A percentile compares a stretch with the other conserved stretches of the same genome.
These are phyloP conservation scores for Bombus impatiens DNA, from an alignment of 1,140 invertebrate genomes.

Conservation along the genomic window DNA sequence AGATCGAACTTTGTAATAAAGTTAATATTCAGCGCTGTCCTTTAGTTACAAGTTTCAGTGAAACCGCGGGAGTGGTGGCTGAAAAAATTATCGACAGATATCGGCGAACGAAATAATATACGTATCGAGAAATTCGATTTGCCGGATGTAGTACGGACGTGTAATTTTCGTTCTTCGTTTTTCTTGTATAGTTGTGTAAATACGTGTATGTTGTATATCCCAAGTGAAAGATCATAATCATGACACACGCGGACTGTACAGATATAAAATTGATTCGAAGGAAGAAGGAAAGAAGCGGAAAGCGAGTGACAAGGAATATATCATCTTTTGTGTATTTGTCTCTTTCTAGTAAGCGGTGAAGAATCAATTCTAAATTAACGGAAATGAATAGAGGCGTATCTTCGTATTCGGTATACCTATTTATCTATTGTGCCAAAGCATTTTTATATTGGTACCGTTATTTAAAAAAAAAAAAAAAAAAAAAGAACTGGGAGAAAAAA, in stretches of 20 bases:
- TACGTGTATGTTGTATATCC: slow-evolving; percentile 20
- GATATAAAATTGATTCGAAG: slow-evolving; percentile 12
- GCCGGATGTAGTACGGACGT: not conserved
- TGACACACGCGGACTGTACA: slow-evolving; percentile 21
- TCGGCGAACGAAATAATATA: not conserved
- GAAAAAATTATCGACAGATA: not conserved
- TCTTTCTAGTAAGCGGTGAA: slow-evolving; percentile 43
- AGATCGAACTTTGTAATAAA: not conserved
- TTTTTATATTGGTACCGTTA: slow-evolving; percentile 33
- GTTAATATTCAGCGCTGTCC: not conserved
- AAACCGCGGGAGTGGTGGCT: not conserved
- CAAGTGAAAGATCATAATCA: slow-evolving; percentile 12
- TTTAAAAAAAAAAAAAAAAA: too few species aligned
- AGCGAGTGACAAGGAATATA: slow-evolving; percentile 24
- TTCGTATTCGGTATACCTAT: slow-evolving; percentile 34
- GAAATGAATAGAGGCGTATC: slow-evolving; percentile 33
- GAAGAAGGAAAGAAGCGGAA: not conserved
- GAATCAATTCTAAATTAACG: slow-evolving; percentile 57
- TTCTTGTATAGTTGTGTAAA: slow-evolving; percentile 44
- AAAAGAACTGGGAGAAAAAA: too few species aligned
- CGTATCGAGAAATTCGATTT: slow-evolving; percentile 23
- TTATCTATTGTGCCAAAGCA: slow-evolving; percentile 60
- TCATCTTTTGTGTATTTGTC: slow-evolving; percentile 36
- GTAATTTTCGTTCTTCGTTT: slow-evolving; percentile 12
- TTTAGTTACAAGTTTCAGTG: not conserved